Evolutionary conservation across 2,113 vertebrate species (phyloP), one percentile per base, ranked within the genome.

Genomic region (Bujurquina vittata): DNA sequence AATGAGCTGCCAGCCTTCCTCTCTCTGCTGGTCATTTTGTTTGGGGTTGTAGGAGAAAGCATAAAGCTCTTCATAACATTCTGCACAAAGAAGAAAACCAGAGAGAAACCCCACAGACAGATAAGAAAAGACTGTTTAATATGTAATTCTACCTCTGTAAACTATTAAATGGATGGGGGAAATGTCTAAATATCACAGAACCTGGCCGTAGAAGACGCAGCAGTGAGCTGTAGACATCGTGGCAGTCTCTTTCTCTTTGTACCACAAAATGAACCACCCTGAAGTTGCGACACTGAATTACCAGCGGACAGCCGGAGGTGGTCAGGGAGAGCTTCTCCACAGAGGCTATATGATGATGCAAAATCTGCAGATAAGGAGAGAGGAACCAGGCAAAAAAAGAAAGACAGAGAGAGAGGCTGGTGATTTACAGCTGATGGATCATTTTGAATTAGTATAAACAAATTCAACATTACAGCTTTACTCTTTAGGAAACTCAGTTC

Each of bases 31-130:
- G 80, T 99, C 97, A 5, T 97, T 99, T 95, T 98, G 98, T 93
- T 99, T 98, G 69, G 98, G 98, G 93, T 99, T 99, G 91, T 99
- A 99, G 72, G 98, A 98, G 92, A 99, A 99, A 0, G 98, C 98
- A 65, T 99, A 99, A 3, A 99, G 96, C 80, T 99, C 98, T 77
- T 97, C 96, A 1, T 97, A 97, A 55, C 94, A 95, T 54, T 94
- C 97, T 98, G 84, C 74, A 3, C 52, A 7, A 7, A 87, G 22
- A n/a, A 55, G 4, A 77, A 43, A 58, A 46, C 2, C 26, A 62
- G 5, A 59, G 23, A 74, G 3, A 58, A 17, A 82, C 2, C 23
- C 3, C 2, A 20, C 56, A 79, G 18, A 35, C 3, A 15, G 11
- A 55, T n/a, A 37, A 23, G 5, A 73, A 72, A 17, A 29, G 22